Percentiles rank a stretch among this genome's conserved stretches.
phyloP scores from a whole-genome alignment of 2,797 vertebrate genomes.

The Molossus molossus region DNA sequence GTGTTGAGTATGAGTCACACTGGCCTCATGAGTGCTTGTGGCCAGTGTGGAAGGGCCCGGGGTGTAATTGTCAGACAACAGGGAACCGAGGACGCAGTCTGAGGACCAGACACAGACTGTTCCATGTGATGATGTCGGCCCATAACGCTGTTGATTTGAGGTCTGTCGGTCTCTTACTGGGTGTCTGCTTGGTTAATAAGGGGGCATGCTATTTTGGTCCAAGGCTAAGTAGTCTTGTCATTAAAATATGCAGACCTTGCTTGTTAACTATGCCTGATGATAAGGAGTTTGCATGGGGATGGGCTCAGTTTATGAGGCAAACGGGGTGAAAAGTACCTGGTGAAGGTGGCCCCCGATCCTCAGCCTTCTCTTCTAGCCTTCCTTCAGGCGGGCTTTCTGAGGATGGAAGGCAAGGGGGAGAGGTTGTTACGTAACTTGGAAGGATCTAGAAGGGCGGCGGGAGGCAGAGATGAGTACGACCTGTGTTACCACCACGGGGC shows the following conservation, averaged over 20 bases:
- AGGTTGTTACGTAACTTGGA: neutral
- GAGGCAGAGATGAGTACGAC: neutral
- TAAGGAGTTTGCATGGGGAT: neutral
- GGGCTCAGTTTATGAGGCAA: neutral
- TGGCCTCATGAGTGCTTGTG: neutral
- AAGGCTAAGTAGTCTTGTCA: conserved; percentile 38
- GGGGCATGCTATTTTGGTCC: conserved; percentile 11
- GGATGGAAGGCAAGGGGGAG: neutral
- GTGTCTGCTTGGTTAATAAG: conserved; percentile 49
- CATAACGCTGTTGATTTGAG: neutral
- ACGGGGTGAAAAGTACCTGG: neutral
- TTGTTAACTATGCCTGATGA: neutral
- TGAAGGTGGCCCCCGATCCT: neutral
- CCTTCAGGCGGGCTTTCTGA: neutral
- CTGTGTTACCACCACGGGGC: neutral
- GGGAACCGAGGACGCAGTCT: neutral
- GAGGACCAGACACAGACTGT: neutral
- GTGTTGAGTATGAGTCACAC: neutral
- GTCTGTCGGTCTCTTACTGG: neutral
- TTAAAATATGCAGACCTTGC: conserved; percentile 9
- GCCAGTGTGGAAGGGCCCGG: neutral
- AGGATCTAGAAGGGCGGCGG: neutral
- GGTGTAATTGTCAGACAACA: neutral
- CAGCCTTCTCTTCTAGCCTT: neutral
- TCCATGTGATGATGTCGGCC: neutral